Base-by-base conservation (phyloP, 2,888 invertebrate genomes). In the Pyrocoelia pectoralis region DNA sequence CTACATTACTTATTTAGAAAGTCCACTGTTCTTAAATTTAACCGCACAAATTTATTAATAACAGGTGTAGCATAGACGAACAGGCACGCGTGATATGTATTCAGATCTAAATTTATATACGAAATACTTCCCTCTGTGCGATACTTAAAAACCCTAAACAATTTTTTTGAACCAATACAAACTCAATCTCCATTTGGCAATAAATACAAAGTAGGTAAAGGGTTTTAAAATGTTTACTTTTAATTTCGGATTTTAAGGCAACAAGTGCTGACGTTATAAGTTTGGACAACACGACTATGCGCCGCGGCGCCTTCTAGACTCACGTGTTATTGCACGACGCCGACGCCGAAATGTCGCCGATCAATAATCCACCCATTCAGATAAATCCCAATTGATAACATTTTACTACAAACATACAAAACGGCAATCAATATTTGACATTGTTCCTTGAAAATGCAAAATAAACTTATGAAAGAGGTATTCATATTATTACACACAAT, bases 301-400 rank as follows among this genome's bases (percentile, higher is more conserved):
- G 62, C 59, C 68, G 70, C n/a, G 62, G 62, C 68, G 70, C 71
- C 64, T 66, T 59, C 58, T 67, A 66, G 71, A 70, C 72, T 73
- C 72, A 72, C 61, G 64, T 69, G 58, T 60, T 57, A 52, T 68
- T 70, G 69, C 58, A 56, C 60, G 59, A 56, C 70, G 70, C 68
- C 71, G 71, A 60, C 67, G 68, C 67, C 67, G 66, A 68, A 68
- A 18, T 28, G 29, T 17, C 18, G 63, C 64, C 61, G 72, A 77
- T 77, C 77, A 73, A 77, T 77, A 77, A 67, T 64, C 28, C 56
- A 55, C 33, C 33, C 64, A 64, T 64, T 64, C 59, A 64, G 59
- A 59, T 61, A 55, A 57, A 46, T 61, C 14, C 50, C 48, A 57
- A 65, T 65, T 65, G 60, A 65, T 57, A 58, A 50, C 29, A n/a